Percentiles rank a stretch among this genome's conserved stretches.
phyloP scores from a whole-genome alignment of 2,797 vertebrate species.

The Microctenopoma stevenorrisi region DNA sequence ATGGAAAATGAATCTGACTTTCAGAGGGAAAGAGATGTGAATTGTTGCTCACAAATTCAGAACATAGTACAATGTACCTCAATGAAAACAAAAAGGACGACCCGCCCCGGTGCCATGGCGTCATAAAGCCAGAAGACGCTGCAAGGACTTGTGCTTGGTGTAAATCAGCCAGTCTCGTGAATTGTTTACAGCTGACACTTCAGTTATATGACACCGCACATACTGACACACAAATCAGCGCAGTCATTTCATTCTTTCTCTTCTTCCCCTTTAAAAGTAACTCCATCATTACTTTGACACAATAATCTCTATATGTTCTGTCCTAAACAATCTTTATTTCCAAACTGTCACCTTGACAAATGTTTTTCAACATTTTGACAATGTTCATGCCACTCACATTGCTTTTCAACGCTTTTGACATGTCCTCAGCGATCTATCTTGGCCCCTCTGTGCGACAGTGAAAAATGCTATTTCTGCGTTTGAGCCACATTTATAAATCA shows the following conservation, averaged over 20 bases:
- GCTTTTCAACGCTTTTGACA: constrained; percentile 13
- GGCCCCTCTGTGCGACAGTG: constrained; percentile 22
- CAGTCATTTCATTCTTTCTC: constrained; percentile 27
- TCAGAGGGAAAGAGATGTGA: constrained; percentile 53
- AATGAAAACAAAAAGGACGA: constrained; percentile 36
- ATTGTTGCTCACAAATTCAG: constrained; percentile 40
- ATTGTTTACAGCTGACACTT: constrained; percentile 35
- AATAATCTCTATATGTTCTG: constrained; percentile 30
- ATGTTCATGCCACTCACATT: constrained; percentile 25
- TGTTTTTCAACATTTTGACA: background rate
- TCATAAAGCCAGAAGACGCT: constrained; percentile 26
- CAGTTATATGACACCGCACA: constrained; percentile 20
- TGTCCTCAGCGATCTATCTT: constrained; percentile 40
- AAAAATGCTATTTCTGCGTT: constrained; percentile 34
- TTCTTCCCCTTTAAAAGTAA: constrained; percentile 12
- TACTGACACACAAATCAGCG: constrained; percentile 42
- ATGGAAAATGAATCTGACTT: constrained; percentile 70
- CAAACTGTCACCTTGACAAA: constrained; percentile 55
- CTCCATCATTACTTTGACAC: constrained; percentile 57
- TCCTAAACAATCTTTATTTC: constrained; percentile 40
- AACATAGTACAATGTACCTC: constrained; percentile 24
- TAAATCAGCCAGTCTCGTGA: constrained; percentile 13
- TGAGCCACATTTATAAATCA: constrained; percentile 55
- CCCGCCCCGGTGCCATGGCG: constrained; percentile 15
- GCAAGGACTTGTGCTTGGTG: background rate